Evolutionary conservation across 2,888 invertebrate genomes (phyloP).

Genomic region (Dyspetes luteomarginatus): DNA sequence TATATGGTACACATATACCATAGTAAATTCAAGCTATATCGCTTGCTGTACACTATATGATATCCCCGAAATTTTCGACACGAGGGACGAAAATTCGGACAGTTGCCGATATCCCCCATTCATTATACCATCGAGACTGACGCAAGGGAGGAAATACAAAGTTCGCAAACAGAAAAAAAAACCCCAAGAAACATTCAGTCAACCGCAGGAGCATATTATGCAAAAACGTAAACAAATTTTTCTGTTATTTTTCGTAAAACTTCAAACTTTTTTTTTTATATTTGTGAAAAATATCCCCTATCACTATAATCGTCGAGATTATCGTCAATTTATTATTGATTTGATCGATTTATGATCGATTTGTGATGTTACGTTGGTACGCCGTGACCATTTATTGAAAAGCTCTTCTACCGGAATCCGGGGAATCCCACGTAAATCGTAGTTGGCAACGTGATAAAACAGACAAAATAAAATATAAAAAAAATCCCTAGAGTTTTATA

Average conservation of each 20-base stretch:
- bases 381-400: background rate
- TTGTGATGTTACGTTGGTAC: background rate
- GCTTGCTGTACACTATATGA: background rate
- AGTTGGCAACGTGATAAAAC: background rate
- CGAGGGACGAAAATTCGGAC: constrained; percentile 41
- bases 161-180: no score
- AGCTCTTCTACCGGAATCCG: background rate
- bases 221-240: no score
- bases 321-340: background rate
- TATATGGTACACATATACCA: no score
- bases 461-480: background rate
- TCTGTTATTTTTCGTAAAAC: no score
- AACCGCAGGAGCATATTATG: no score
- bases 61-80: constrained; percentile 21
- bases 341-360: no score
- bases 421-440: background rate
- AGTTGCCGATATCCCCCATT: constrained; percentile 41
- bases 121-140: no score
- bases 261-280: no score
- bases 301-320: background rate
- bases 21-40: background rate
- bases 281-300: no score
- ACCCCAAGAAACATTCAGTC: no score
- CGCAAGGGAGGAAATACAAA: no score
- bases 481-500: constrained; percentile 2